Evolutionary conservation across 2,888 invertebrate genomes (phyloP), one percentile per base, ranked within the genome.

Genomic region (Lissonota sp.): DNA sequence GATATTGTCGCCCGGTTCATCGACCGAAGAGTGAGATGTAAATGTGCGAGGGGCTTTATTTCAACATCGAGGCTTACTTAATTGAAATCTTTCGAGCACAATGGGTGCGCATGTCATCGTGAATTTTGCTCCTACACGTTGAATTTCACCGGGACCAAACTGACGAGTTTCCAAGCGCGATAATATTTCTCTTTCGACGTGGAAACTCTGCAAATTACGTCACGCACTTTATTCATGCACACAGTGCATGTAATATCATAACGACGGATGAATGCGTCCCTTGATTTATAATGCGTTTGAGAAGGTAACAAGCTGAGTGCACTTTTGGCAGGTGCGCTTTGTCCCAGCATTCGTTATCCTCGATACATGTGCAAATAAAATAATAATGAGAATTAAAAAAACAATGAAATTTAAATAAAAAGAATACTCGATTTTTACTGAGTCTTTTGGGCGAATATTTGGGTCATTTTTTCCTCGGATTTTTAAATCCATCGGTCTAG

Each of bases 281-380:
- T 42, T 44, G 6, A 55, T 55, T 72, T 63, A 63, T 55, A 42
- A 63, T 63, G 42, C 53, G 16, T 55, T 72, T 55, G 44, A 55
- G 44, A 12, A 72, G 1, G 4, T 62, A 62, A 40, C 51, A 53
- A 2, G 58, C 8, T 8, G 14, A 51, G 58, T 58, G 49, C 71
- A 49, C 55, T 57, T 69, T 57, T 26, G 26, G 1, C 26, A 26
- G 26, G 26, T 26, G 26, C 26, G 26, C 3, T 26, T 26, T 3
- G 26, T 26, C 26, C 26, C 26, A 26, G 26, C 26, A 26, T 26
- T 26, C 26, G 26, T 26, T 3, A 26, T 26, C 3, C 26, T 26
- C 26, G 26, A 26, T 26, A 26, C 26, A 3, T 26, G 26, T 26
- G 26, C 26, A 26, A 26, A 26, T 26, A 26, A 26, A 26, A 26